Evolutionary conservation across 2,888 invertebrate genomes (phyloP), one percentile per base, ranked within the genome.

Genomic region (Leucophora obtusa): DNA sequence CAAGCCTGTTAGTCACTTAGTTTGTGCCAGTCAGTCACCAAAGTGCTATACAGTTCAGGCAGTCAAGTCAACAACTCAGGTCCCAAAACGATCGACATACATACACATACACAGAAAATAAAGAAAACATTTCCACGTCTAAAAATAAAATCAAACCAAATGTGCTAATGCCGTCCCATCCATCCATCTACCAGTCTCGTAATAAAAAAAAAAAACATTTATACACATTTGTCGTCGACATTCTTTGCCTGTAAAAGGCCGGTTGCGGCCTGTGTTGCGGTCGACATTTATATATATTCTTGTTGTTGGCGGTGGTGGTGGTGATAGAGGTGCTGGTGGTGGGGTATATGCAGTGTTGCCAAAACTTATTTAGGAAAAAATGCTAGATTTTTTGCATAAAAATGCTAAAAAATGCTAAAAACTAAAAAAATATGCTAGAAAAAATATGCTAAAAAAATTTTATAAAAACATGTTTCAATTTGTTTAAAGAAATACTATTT

Each of bases 101-200:
- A 38, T 11, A 38, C 38, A 65, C 11, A 38, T 2, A 38, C 4
- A 11, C 38, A 14, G 2, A 38, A 66, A 51, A 60, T 38, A 47
- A 63, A 56, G 43, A 62, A 66, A 35, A 66, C 60, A 54, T 70
- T 59, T 79, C 56, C 65, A 60, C 69, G 50, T 74, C 74, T 79
- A 79, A 74, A 79, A 79, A 79, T 79, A 79, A 79, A 65, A 70
- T 74, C 73, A 59, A 73, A 70, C 65, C 70, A 60, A 79, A 79
- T 66, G 59, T 74, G 50, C 74, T 47, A 65, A 14, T 54, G 54
- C 74, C 65, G 72, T 70, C 69, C 70, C 79, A 74, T 70, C 70
- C 58, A 63, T 38, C 35, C 35, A 38, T 38, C 11, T 38, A 38
- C 38, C 1, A 38, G 38, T 38, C 28, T 28, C 7, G 28, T 28